phyloP scores from a whole-genome alignment of 1,140 invertebrate genomes.

The Drosophila persimilis region DNA sequence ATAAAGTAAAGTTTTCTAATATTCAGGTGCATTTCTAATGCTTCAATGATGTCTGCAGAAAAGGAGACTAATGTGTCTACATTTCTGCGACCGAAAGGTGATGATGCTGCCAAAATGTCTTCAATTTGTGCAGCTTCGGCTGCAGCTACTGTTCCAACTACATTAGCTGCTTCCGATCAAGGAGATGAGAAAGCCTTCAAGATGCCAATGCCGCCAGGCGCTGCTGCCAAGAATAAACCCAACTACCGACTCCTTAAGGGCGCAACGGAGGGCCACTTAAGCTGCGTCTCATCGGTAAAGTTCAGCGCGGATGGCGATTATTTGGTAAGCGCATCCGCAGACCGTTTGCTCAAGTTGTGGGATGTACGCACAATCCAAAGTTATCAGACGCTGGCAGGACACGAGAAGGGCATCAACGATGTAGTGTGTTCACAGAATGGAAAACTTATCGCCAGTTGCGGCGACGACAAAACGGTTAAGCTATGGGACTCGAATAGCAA shows the following conservation, averaged over 20 bases:
- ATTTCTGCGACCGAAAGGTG: no score
- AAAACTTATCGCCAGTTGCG: slow-evolving; percentile 39
- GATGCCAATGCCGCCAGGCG: slow-evolving; percentile 18
- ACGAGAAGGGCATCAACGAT: slow-evolving; percentile 53
- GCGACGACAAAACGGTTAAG: slow-evolving; percentile 46
- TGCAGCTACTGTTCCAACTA: no score
- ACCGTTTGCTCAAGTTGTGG: slow-evolving; percentile 53
- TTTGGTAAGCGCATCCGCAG: slow-evolving; percentile 47
- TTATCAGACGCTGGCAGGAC: slow-evolving; percentile 30
- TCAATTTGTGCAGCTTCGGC: no score
- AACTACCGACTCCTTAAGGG: slow-evolving; percentile 29
- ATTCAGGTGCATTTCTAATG: no score
- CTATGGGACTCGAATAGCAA: slow-evolving; percentile 45
- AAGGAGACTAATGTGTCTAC: background rate
- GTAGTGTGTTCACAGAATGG: slow-evolving; percentile 40
- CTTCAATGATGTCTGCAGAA: background rate
- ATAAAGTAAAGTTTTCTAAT: no score
- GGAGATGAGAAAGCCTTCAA: slow-evolving; percentile 21
- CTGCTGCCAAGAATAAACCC: slow-evolving; percentile 7
- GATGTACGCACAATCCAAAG: slow-evolving; percentile 20
- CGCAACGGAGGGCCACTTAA: slow-evolving; percentile 32
- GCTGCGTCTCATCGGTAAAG: slow-evolving; percentile 28
- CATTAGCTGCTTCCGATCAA: no score
- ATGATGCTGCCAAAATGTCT: no score
- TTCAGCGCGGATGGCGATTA: slow-evolving; percentile 38